Percentiles rank a stretch among this genome's conserved stretches.
These are phyloP conservation scores for Latrodectus elegans DNA, from an alignment of 2,888 invertebrate genomes.

Conservation along the genomic window DNA sequence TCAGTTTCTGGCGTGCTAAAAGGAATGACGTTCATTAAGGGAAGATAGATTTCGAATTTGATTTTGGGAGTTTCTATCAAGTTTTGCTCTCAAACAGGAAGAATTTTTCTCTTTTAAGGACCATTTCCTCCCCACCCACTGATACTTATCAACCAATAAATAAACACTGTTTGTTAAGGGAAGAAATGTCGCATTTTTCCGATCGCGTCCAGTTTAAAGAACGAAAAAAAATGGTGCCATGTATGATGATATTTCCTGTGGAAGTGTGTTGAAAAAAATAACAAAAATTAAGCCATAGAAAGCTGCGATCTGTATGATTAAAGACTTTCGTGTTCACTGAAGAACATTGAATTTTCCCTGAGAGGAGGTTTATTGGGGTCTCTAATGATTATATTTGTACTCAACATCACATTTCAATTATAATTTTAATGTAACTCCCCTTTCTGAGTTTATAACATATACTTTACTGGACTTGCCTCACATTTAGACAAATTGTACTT, in stretches of 20 bases:
- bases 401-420: too few relatives aligned
- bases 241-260: not conserved
- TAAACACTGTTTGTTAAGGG: constrained; percentile 56
- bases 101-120: constrained; percentile 58
- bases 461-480: too few relatives aligned
- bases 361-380: too few relatives aligned
- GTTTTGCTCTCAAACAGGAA: constrained; percentile 59
- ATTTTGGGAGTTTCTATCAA: constrained; percentile 68
- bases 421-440: too few relatives aligned
- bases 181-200: constrained; percentile 55
- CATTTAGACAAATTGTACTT: too few relatives aligned
- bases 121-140: constrained; percentile 53
- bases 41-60: constrained; percentile 69
- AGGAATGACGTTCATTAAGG: constrained; percentile 68
- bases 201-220: constrained; percentile 23
- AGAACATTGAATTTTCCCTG: too few relatives aligned
- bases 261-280: not conserved
- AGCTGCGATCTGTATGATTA: not conserved
- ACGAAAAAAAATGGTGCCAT: constrained; percentile 5
- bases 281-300: not conserved
- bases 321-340: not conserved
- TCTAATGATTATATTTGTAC: too few relatives aligned
- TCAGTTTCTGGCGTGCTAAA: constrained; percentile 67
- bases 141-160: constrained; percentile 65
- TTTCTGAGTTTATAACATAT: too few relatives aligned